Evolutionary conservation across 1,140 invertebrate species (phyloP), one percentile per base, ranked within the genome.

Genomic region (Coelopa frigida): DNA sequence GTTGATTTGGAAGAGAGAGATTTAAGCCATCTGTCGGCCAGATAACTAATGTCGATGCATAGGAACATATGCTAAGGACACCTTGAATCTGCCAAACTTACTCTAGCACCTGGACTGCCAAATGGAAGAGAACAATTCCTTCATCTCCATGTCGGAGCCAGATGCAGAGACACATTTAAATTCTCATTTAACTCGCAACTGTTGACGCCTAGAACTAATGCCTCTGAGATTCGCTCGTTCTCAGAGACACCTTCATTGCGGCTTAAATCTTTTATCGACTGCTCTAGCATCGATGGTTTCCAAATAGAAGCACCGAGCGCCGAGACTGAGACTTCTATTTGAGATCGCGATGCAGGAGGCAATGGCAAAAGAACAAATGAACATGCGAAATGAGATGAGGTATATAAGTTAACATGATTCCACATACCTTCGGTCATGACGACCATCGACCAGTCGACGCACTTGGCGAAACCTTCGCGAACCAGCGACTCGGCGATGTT

Each of bases 401-500:
- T n/a, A n/a, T n/a, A n/a, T n/a, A n/a, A n/a, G n/a, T n/a, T n/a
- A n/a, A n/a, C n/a, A n/a, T n/a, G n/a, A n/a, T n/a, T n/a, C n/a
- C n/a, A n/a, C n/a, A n/a, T n/a, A 78, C 77, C 81, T 38, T 78
- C 74, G 64, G 87, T 87, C 58, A 94, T 88, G 27, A 87, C 83
- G 21, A 82, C 85, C 70, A 99, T 87, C 7, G 90, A 94, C 94
- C 94, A 97, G 66, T 98, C 94, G n/a, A 98, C 90, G 64, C 94
- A 98, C 61, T 83, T 84, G 0, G 93, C 96, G 60, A 95, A 92
- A 18, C 96, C 95, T 73, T 96, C 87, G 38, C 70, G 80, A 39
- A 99, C 65, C 31, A 99, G 72, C 33, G 85, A 76, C 65, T 98
- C 94, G 0, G 96, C 94, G 71, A 99, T 99, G 61, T 98, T 98